phyloP scores from a whole-genome alignment of 1,140 invertebrate species.

The Brachystomella parvula region DNA sequence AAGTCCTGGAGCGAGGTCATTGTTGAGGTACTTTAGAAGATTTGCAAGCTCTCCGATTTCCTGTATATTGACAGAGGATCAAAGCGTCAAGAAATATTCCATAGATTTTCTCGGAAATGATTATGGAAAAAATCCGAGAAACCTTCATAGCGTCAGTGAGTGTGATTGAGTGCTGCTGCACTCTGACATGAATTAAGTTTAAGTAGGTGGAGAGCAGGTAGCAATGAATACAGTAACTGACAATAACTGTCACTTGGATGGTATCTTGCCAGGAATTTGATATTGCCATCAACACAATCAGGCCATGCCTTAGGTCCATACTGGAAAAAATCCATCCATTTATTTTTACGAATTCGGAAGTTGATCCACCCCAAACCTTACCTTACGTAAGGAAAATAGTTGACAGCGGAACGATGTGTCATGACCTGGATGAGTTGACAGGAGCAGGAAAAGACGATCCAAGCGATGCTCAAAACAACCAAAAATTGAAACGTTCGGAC shows the following conservation, averaged over 20 bases:
- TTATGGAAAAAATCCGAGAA: conserved; percentile 18
- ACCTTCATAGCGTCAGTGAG: conserved; percentile 68
- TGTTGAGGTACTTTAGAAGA: conserved; percentile 62
- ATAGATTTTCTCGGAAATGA: no score
- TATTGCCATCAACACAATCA: conserved; percentile 56
- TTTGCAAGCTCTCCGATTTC: conserved; percentile 67
- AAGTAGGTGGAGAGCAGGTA: conserved; percentile 63
- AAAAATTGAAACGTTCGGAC: conserved; percentile 63
- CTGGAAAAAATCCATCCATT: background rate
- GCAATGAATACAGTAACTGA: conserved; percentile 70
- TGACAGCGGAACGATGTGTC: conserved; percentile 52
- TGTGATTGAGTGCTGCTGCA: conserved; percentile 60
- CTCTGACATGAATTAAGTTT: conserved; percentile 57
- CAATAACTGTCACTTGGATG: conserved; percentile 65
- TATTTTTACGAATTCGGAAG: no score
- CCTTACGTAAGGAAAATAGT: conserved; percentile 41
- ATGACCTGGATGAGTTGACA: conserved; percentile 57
- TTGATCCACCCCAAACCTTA: background rate
- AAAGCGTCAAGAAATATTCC: no score
- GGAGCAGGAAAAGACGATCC: conserved; percentile 57
- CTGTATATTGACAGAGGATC: conserved; percentile 46
- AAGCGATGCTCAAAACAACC: conserved; percentile 55
- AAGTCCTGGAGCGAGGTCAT: conserved; percentile 60
- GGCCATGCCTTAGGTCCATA: background rate
- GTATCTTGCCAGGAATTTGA: conserved; percentile 66